Conservation (phyloP, 1,140 invertebrate genomes). For the Armadillidium nasatum region DNA sequence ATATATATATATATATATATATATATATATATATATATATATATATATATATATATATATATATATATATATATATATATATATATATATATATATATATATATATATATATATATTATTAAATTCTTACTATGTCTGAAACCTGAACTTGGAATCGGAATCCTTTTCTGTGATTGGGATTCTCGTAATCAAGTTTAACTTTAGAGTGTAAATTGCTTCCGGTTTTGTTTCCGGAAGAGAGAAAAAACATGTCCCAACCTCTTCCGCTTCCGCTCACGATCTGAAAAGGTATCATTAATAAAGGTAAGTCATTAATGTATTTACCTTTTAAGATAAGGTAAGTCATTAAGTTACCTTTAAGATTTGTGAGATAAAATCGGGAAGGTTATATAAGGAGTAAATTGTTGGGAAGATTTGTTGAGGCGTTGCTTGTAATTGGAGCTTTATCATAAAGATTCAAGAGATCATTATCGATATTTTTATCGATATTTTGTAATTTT, state of each 20-base stretch:
- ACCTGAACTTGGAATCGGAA: conserved; percentile 78
- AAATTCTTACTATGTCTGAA: conserved; percentile 68
- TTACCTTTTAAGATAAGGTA: no score
- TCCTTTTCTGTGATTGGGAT: conserved; percentile 70
- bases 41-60: neutral
- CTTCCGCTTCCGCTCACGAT: neutral
- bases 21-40: neutral
- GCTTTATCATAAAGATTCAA: no score
- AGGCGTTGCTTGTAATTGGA: no score
- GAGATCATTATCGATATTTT: no score
- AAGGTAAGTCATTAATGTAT: no score
- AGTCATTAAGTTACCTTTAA: no score
- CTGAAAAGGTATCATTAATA: neutral
- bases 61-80: neutral
- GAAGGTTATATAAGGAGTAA: no score
- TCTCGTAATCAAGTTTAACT: conserved; percentile 73
- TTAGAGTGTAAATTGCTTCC: neutral
- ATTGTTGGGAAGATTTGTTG: no score
- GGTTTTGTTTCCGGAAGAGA: neutral
- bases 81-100: neutral
- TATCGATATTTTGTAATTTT: no score
- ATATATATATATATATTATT: neutral
- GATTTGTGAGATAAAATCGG: no score
- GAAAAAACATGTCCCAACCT: neutral
- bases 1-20: no score